Base-by-base conservation (phyloP, 2,113 vertebrate species). In the Columbina picui region DNA sequence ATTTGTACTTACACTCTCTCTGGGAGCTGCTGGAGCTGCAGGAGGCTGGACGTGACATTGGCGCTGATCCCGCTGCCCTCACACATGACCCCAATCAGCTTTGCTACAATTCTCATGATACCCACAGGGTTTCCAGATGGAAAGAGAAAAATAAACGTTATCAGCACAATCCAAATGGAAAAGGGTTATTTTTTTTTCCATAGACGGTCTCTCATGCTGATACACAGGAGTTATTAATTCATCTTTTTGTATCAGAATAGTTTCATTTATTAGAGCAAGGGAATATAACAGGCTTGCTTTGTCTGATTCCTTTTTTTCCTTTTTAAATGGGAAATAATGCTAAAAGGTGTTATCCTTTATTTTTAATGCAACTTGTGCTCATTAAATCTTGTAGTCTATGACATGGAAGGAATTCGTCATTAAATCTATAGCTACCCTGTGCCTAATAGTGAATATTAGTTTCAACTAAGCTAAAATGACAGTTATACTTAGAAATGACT, bases 51-150 rank as follows among this genome's bases (percentile, higher is more conserved):
- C 9, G 36, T 97, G 97, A 96, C 97, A 93, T 95, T 98, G 98
- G 96, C 95, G 96, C 78, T 97, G 97, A 97, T 97, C 97, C 95
- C 89, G 80, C 83, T 96, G 96, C 97, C 97, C 96, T 97, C 94
- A 91, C 95, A 96, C 65, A 39, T 96, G 95, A 97, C 96, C 95
- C 95, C 96, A 97, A 96, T 98, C 97, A 97, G 90, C 94, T 87
- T 95, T 6, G 0, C 94, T 96, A 50, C 96, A 92, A 97, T 90
- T 97, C 97, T 97, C 95, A 96, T 96, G 96, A 94, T 95, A 96
- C 95, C 93, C 85, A 95, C 85, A 95, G 96, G 79, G 59, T 92
- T 94, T 97, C 93, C 96, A 97, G 95, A 94, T 94, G 95, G 85
- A 91, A 95, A 89, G 84, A 84, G 89, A 87, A 92, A 91, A 93